Conservation (phyloP, 2,888 invertebrate genomes). For the Endomychus coccineus region DNA sequence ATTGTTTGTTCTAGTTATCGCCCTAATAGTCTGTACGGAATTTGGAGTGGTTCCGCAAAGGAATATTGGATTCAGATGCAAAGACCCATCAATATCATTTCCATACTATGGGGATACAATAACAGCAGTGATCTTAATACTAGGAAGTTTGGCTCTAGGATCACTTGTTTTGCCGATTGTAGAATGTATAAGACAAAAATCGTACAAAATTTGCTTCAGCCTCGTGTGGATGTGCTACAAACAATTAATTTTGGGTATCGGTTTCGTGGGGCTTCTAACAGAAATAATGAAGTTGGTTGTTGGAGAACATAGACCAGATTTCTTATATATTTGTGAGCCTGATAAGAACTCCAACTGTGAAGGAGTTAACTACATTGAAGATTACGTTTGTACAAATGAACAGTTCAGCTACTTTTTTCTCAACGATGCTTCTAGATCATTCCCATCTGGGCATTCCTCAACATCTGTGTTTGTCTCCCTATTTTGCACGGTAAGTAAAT, state of each 20-base stretch:
- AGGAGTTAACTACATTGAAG: conserved; percentile 52
- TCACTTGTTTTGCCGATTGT: conserved; percentile 43
- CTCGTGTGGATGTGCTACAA: conserved; percentile 40
- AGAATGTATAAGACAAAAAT: conserved; percentile 39
- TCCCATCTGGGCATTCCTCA: conserved; percentile 73
- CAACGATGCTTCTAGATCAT: conserved; percentile 60
- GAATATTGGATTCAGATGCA: conserved; percentile 61
- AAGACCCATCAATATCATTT: conserved; percentile 61
- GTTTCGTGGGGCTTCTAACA: conserved; percentile 54
- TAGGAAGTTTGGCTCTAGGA: conserved; percentile 51
- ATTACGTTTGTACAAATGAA: conserved; percentile 59
- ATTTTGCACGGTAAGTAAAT: conserved; percentile 57
- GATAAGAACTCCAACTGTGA: conserved; percentile 57
- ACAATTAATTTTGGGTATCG: conserved; percentile 57
- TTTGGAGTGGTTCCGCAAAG: conserved; percentile 57
- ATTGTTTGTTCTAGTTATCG: too few relatives aligned
- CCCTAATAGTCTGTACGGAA: too few relatives aligned
- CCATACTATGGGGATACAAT: conserved; percentile 64
- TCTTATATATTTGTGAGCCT: conserved; percentile 65
- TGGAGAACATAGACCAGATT: conserved; percentile 69
- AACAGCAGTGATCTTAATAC: conserved; percentile 49
- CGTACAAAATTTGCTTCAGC: conserved; percentile 39
- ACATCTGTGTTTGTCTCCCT: conserved; percentile 59
- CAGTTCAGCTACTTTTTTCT: conserved; percentile 50
- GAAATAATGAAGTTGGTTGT: conserved; percentile 60